phyloP scores from a whole-genome alignment of 2,113 vertebrate genomes.

The Ciconia maguari region DNA sequence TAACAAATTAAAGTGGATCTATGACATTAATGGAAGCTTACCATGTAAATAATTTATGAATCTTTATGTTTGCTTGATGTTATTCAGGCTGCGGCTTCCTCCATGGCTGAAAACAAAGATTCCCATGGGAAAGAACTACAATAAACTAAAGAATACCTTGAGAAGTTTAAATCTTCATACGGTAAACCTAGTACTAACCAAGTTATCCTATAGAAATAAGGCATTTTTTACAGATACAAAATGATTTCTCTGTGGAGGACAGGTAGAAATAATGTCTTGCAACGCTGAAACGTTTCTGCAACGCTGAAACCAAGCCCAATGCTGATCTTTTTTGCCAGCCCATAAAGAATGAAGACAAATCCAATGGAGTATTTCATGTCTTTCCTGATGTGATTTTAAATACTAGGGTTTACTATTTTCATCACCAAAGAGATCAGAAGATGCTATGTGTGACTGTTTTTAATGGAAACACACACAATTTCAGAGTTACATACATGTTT shows the following conservation, averaged over 20 bases:
- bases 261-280: background rate
- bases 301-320: background rate
- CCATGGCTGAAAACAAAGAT: conserved; percentile 97
- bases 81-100: conserved; percentile 86
- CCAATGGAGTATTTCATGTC: background rate
- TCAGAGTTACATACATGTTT: background rate
- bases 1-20: background rate
- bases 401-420: background rate
- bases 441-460: background rate
- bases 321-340: background rate
- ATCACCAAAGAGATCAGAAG: background rate
- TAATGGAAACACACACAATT: background rate
- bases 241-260: background rate
- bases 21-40: background rate
- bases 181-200: conserved; percentile 69
- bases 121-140: conserved; percentile 95
- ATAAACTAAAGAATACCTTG: conserved; percentile 90
- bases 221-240: background rate
- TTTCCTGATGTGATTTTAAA: background rate
- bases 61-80: background rate
- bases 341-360: background rate
- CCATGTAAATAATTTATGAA: background rate
- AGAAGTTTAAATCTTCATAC: conserved; percentile 94
- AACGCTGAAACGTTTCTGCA: too few species aligned
- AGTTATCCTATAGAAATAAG: background rate